Base-by-base conservation (phyloP, 2,888 invertebrate genomes). In the Macrosoma leucophasiata region DNA sequence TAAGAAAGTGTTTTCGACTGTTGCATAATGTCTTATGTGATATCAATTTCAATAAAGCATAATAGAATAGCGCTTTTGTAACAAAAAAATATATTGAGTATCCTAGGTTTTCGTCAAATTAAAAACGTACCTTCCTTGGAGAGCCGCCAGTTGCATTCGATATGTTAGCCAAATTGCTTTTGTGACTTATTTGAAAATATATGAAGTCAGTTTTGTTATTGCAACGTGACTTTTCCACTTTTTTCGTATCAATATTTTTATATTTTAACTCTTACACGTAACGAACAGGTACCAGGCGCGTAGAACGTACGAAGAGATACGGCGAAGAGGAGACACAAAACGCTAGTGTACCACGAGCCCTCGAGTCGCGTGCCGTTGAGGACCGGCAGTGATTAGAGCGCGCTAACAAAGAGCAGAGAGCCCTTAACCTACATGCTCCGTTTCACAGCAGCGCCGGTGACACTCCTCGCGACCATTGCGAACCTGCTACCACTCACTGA, bases 391-490 rank as follows among this genome's bases (percentile, higher is more conserved):
- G 82, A 84, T 84, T 82, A 84, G 78, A 74, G 81, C 78, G 68
- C 75, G 75, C 82, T 84, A 82, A 82, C 82, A 82, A 84, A 84
- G 81, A 70, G 69, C 62, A 36, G 43, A 82, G 82, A 55, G 63
- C 75, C 46, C 82, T 84, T 81, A 81, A 84, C 82, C 82, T 76
- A 84, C 69, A 84, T 82, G 77, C 79, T 79, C 75, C 75, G 81
- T 76, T 78, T 76, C 81, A 72, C 73, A 70, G 68, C 69, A 62
- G 55, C 62, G 58, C 62, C 60, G 58, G 65, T 62, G 68, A 70
- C 76, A 71, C 75, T 74, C 59, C 69, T 70, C 53, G 52, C 58
- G 41, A 52, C 66, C 59, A 58, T 70, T 71, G 69, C 58, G 53
- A 62, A 62, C 71, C 69, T 67, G 62, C 65, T 67, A 69, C 52